These are phyloP conservation scores for Narcine bancroftii DNA, from an alignment of 2,113 vertebrate species.

Conservation along the genomic window DNA sequence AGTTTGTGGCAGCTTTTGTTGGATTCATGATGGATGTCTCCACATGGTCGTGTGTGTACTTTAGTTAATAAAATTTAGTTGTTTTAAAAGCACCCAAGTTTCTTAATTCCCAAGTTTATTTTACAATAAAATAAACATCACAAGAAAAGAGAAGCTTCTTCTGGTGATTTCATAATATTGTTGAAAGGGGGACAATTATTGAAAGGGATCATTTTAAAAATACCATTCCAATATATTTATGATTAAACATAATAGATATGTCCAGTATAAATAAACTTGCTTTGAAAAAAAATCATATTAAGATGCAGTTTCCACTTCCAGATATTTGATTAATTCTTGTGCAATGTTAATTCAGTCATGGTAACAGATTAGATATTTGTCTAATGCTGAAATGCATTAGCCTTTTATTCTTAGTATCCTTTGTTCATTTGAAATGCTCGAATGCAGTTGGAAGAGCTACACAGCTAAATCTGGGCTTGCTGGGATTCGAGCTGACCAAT, in stretches of 20 bases:
- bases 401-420: neutral
- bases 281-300: neutral
- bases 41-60: too few species aligned
- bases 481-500: neutral
- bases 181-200: neutral
- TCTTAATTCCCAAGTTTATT: too few species aligned
- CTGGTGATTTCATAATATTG: neutral
- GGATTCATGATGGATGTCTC: too few species aligned
- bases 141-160: neutral
- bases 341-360: neutral
- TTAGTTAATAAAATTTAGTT: too few species aligned
- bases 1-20: too few species aligned
- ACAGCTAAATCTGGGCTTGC: neutral
- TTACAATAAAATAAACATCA: neutral
- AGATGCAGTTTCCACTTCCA: neutral
- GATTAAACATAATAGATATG: neutral
- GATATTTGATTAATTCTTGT: neutral
- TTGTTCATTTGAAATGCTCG: neutral
- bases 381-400: neutral
- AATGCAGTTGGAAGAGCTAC: neutral
- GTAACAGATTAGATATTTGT: neutral
- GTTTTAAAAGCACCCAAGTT: too few species aligned
- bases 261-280: neutral
- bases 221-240: neutral
- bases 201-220: neutral